Evolutionary conservation across 2,888 invertebrate species (phyloP).

Genomic region (Anaspis maculata): DNA sequence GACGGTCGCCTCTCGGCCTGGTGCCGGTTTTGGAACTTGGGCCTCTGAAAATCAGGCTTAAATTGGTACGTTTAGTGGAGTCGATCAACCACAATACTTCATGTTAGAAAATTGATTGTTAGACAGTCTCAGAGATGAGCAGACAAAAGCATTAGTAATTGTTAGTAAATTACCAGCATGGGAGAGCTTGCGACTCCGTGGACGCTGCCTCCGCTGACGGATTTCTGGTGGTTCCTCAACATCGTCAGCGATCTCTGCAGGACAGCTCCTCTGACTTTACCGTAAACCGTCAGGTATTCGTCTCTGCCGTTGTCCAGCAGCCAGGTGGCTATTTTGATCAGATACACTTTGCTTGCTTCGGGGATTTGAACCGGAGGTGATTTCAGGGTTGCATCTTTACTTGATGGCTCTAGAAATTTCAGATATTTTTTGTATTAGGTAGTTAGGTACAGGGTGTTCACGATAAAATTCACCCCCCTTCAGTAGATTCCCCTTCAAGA

Average conservation of each 20-base stretch:
- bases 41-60: slow-evolving; percentile 45
- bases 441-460: too few relatives aligned
- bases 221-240: slow-evolving; percentile 71
- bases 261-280: slow-evolving; percentile 66
- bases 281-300: slow-evolving; percentile 68
- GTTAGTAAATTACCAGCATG: slow-evolving; percentile 56
- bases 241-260: slow-evolving; percentile 66
- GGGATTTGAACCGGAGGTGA: slow-evolving; percentile 59
- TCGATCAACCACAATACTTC: too few relatives aligned
- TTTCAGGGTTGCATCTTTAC: slow-evolving; percentile 27
- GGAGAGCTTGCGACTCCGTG: slow-evolving; percentile 50
- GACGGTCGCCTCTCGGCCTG: slow-evolving; percentile 74
- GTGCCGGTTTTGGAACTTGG: slow-evolving; percentile 61
- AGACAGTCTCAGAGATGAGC: slow-evolving; percentile 2
- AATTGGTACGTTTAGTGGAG: too few relatives aligned
- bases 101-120: too few relatives aligned
- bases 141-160: slow-evolving; percentile 5
- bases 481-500: too few relatives aligned
- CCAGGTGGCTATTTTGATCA: slow-evolving; percentile 80
- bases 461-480: too few relatives aligned
- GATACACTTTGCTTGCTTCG: slow-evolving; percentile 58
- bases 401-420: slow-evolving; percentile 16
- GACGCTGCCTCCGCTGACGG: slow-evolving; percentile 67
- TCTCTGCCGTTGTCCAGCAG: slow-evolving; percentile 66
- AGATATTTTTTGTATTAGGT: background rate